These are phyloP conservation scores for Papilio demoleus DNA, from an alignment of 2,888 invertebrate species.

Conservation along the genomic window DNA sequence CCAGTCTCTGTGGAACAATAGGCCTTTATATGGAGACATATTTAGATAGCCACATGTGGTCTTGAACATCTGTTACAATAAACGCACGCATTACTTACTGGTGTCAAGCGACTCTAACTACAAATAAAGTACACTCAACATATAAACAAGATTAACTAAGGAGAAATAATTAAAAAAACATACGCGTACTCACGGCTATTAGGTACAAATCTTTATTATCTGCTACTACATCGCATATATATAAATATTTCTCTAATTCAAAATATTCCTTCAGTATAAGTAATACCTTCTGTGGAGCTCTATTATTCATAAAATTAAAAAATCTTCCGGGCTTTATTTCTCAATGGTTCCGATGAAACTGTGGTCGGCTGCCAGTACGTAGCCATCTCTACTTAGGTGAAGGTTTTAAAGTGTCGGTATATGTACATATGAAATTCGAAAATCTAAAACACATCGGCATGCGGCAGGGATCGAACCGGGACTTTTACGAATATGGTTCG, in stretches of 20 bases:
- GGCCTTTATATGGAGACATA: constrained; percentile 32
- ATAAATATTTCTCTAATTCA: neutral
- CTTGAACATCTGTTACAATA: constrained; percentile 39
- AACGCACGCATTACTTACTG: constrained; percentile 18
- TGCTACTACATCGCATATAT: neutral
- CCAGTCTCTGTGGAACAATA: constrained; percentile 34
- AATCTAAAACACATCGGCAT: too few species aligned
- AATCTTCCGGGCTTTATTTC: too few species aligned
- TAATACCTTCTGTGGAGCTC: too few species aligned
- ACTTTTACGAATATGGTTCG: too few species aligned
- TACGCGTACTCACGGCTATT: neutral
- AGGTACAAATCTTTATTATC: neutral
- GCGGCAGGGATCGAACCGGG: too few species aligned
- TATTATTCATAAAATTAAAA: too few species aligned
- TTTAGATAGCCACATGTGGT: constrained; percentile 36
- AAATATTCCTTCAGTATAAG: neutral
- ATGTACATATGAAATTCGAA: too few species aligned
- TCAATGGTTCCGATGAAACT: too few species aligned
- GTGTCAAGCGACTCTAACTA: constrained; percentile 20
- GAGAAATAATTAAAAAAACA: neutral
- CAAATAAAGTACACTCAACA: neutral
- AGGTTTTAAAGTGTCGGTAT: too few species aligned
- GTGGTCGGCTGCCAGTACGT: too few species aligned
- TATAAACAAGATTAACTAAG: neutral
- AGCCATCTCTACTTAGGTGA: too few species aligned